phyloP scores from a whole-genome alignment of 2,113 vertebrate species.

The Apistogramma diplotaenia region DNA sequence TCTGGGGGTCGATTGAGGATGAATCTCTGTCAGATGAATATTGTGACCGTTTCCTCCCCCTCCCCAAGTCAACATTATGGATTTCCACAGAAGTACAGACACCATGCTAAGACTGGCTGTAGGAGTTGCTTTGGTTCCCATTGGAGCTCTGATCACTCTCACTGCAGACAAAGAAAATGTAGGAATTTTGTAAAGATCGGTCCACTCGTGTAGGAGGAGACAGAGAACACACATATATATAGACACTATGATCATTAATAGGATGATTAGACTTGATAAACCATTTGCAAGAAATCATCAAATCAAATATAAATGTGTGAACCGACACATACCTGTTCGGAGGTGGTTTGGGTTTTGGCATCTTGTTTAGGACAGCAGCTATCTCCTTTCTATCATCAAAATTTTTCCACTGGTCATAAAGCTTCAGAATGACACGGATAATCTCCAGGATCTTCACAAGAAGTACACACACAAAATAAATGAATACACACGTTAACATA shows the following conservation, averaged over 20 bases:
- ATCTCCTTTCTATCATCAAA: conserved; percentile 99
- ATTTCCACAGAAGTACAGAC: neutral
- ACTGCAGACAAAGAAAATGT: conserved; percentile 73
- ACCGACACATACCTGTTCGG: conserved; percentile 88
- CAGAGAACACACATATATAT: too few relatives aligned
- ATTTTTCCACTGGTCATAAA: conserved; percentile 99
- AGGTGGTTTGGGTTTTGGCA: conserved; percentile 99
- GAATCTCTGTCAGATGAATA: neutral
- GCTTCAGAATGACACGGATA: conserved; percentile 97
- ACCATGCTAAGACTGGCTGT: conserved; percentile 88
- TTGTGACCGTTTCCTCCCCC: neutral
- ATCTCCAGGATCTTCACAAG: conserved; percentile 93
- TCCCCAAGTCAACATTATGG: conserved; percentile 11
- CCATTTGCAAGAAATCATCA: too few relatives aligned
- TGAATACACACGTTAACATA: neutral
- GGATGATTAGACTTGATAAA: too few relatives aligned
- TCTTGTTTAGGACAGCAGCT: conserved; percentile 95
- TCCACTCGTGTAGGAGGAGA: too few relatives aligned
- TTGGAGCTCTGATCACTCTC: conserved; percentile 99
- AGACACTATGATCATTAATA: too few relatives aligned
- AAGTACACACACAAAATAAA: neutral
- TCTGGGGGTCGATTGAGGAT: neutral
- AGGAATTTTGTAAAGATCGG: too few relatives aligned
- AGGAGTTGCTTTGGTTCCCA: conserved; percentile 97
- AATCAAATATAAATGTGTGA: neutral